Evolutionary conservation across 2,113 vertebrate genomes (phyloP), one percentile per base, ranked within the genome.

Genomic region (Callospermophilus lateralis): DNA sequence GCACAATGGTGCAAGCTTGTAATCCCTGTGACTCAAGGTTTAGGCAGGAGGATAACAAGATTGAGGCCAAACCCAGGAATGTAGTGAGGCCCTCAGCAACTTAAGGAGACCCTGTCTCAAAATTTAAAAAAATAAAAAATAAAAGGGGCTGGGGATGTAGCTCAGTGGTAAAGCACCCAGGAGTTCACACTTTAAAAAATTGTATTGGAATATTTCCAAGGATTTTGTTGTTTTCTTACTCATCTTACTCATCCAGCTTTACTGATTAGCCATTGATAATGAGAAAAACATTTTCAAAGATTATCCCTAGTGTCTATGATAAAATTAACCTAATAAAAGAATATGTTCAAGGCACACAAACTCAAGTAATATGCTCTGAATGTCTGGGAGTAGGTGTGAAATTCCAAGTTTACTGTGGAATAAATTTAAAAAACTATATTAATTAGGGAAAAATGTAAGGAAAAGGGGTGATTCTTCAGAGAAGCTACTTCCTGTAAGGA

Each of bases 321-420:
- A 34, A 86, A 42, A 45, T 37, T 26, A 87, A 63, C 4, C 0
- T 65, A 68, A 39, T 53, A 37, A 8, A 5, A 76, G 1, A 6
- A 9, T 45, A 10, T 70, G 10, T 32, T 9, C 9, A 15, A 0
- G 39, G 10, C n/a, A 39, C 11, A 32, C 30, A 39, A 42, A 6
- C 28, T 32, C 4, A 45, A 30, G 5, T 22, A 1, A 24, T 17
- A 26, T 32, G 1, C 37, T 48, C 5, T 8, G 3, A 30, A 20
- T 78, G 34, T 48, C 32, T 32, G 20, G 61, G 39, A 7, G 1
- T 3, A 12, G 5, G 12, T 16, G 20, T 48, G 4, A 77, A 24
- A 58, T 24, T 65, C 6, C 2, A 83, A 37, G 16, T 6, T 22
- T 61, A 42, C 37, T 73, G 2, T 39, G 34, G 34, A 68, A 48